A percentile compares a stretch with the other conserved stretches of the same genome.
phyloP scores from a whole-genome alignment of 2,888 invertebrate genomes.

The Gymnocheta viridis region DNA sequence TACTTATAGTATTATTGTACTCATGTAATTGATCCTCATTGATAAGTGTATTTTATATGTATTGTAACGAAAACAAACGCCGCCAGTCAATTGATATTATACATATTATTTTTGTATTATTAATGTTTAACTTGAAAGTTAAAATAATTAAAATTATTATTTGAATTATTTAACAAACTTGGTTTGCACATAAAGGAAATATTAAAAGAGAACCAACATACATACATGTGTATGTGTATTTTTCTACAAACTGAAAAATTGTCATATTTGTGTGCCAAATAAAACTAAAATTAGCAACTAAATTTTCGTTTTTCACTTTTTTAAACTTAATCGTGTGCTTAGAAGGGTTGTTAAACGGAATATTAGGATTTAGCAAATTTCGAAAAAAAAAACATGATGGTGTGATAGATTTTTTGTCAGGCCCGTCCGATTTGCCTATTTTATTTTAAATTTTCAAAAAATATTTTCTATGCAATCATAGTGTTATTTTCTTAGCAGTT shows the following conservation, averaged over 20 bases:
- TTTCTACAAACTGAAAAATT: conserved; percentile 26
- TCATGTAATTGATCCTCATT: conserved; percentile 50
- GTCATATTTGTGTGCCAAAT: conserved; percentile 69
- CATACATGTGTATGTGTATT: background rate
- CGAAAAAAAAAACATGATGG: too few species aligned
- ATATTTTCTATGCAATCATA: too few species aligned
- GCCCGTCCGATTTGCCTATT: too few species aligned
- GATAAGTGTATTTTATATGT: conserved; percentile 36
- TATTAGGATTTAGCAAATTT: too few species aligned
- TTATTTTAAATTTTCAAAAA: too few species aligned
- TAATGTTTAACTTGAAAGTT: conserved; percentile 6
- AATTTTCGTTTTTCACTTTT: conserved; percentile 7
- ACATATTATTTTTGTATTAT: conserved; percentile 47
- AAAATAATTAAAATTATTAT: conserved; percentile 20
- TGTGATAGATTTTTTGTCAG: too few species aligned
- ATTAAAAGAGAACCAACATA: conserved; percentile 10
- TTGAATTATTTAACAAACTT: background rate
- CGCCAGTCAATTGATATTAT: conserved; percentile 53
- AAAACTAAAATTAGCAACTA: conserved; percentile 21
- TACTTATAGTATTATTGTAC: conserved; percentile 79
- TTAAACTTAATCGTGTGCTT: background rate
- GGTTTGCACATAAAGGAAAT: conserved; percentile 35
- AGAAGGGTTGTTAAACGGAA: too few species aligned
- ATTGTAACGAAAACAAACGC: conserved; percentile 15
- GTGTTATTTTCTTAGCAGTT: too few species aligned